Evolutionary conservation across 2,113 vertebrate species (phyloP), one percentile per base, ranked within the genome.

Genomic region (Ammodytes dubius): DNA sequence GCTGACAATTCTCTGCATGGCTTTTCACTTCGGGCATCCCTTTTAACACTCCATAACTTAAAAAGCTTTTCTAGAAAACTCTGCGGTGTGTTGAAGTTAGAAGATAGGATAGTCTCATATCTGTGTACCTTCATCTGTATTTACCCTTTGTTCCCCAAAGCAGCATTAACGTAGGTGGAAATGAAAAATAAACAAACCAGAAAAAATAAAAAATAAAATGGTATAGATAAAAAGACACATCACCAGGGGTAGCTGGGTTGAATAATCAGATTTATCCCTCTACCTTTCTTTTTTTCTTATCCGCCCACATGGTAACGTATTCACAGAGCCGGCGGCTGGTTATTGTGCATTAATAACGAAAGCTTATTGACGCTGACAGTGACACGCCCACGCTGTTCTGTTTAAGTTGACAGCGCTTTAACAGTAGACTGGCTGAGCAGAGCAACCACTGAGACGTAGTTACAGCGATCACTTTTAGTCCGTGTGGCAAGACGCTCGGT

Each of bases 361-460:
- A 53, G 50, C 80, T 71, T 77, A 81, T 63, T 74, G 80, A 52
- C 74, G 72, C 49, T 69, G 79, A 76, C 84, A 82, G 50, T 57
- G 67, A 79, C 81, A 76, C 84, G 37, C 81, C 84, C 77, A 82
- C 57, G 54, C 82, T 64, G 27, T 27, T 70, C 53, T 50, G 64
- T 64, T 58, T 66, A 14, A 27, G 47, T 75, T 69, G 70, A 52
- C 57, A 27, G 53, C 54, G 10, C 27, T 81, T 78, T 74, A 64
- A 75, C 64, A 78, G 59, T 15, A n/a, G 56, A 74, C 71, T 82
- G 74, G 53, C 57, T 79, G 75, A 73, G 53, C 66, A 67, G 27
- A 27, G 27, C 27, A 27, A 27, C 70, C 4, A 46, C 81, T 59
- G 71, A 82, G 74, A 52, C 58, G 5, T 7, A 52, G 81, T 60